Conservation (phyloP, 2,113 vertebrate species). For the Pygoscelis adeliae region DNA sequence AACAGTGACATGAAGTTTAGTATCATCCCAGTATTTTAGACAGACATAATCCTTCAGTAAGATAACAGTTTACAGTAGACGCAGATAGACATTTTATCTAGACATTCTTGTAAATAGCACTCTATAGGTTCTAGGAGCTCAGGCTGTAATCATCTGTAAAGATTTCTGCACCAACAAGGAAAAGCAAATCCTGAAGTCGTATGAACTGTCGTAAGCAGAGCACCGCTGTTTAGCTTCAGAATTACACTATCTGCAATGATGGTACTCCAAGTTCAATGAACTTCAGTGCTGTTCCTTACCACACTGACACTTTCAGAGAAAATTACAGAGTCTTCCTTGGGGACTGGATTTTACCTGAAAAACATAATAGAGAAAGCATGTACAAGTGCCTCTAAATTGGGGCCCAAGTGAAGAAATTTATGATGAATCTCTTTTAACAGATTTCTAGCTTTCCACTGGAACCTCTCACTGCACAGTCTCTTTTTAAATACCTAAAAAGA, state of each 20-base stretch:
- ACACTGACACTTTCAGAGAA: neutral
- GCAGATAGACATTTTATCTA: neutral
- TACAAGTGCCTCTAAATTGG: neutral
- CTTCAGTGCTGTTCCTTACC: neutral
- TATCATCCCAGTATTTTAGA: neutral
- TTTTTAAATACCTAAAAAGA: neutral
- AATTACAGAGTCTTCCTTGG: neutral
- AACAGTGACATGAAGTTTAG: neutral
- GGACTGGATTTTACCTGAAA: neutral
- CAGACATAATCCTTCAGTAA: neutral
- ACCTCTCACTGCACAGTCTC: neutral
- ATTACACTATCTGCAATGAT: neutral
- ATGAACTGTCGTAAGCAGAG: neutral
- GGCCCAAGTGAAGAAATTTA: neutral
- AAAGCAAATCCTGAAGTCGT: neutral
- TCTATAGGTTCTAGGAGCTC: neutral
- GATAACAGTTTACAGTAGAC: neutral
- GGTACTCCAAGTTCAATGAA: neutral
- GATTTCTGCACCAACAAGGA: neutral
- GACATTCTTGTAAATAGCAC: neutral
- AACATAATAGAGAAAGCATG: neutral
- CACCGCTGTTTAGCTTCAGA: neutral
- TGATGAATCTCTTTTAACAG: neutral
- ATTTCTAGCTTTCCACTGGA: neutral
- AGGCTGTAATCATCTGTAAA: neutral